Base-by-base conservation (phyloP, 2,113 vertebrate genomes). In the Cettia cetti region DNA sequence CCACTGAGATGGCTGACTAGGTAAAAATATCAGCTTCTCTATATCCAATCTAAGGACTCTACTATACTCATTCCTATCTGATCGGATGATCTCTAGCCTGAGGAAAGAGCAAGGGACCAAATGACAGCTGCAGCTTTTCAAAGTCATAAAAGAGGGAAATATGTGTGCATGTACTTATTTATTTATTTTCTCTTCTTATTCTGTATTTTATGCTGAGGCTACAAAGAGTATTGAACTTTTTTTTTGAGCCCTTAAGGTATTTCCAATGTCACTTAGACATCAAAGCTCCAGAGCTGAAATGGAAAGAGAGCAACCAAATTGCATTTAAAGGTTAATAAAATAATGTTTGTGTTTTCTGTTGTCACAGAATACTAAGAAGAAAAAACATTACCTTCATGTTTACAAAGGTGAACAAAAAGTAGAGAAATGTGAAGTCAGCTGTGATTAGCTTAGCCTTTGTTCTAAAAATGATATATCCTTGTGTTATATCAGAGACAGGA, bases 291-390 rank as follows among this genome's bases (percentile, higher is more conserved):
- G 31, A 95, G 54, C 92, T 82, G 91, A 93, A 96, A 95, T 81
- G 77, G 94, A 89, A 96, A 84, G 54, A 83, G 89, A 83, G 47
- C 66, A 42, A 74, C 75, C 50, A 93, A 96, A 94, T 91, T 92
- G 91, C 85, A 69, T 86, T 93, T 90, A 94, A 91, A 93, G 89
- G 95, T 94, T 96, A 90, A 97, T 93, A 93, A 92, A 93, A 97
- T 96, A 90, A 88, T 92, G 82, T 53, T 88, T 45, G 56, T 95
- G 70, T 89, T 94, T 97, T 96, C 82, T 71, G 79, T 95, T 97
- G 93, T 93, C 79, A 89, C 86, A 78, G 94, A 96, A 94, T 92
- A 81, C 93, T 96, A 93, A 96, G 95, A 86, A 86, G 94, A 60
- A 94, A 94, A 91, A 96, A 76, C 72, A 93, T 84, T 92, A 86